phyloP scores from a whole-genome alignment of 2,797 vertebrate genomes.

The Rachycentron canadum region DNA sequence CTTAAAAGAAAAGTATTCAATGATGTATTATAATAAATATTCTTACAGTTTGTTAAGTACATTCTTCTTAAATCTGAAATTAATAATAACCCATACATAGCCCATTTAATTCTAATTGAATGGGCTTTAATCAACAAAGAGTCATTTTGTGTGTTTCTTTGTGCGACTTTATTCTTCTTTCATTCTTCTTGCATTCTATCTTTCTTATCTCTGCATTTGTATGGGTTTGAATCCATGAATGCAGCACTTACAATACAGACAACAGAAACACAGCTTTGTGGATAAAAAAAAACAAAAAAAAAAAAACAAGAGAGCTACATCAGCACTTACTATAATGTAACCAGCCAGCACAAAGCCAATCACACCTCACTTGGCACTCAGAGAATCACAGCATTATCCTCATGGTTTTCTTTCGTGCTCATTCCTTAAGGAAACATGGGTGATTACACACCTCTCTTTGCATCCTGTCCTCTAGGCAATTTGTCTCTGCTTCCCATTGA shows the following conservation, averaged over 20 bases:
- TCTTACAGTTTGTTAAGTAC: background rate
- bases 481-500: conserved; percentile 29
- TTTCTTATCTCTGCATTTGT: conserved; percentile 43
- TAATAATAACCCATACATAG: conserved; percentile 26
- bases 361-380: conserved; percentile 56
- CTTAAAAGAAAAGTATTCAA: conserved; percentile 4
- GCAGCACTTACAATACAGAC: conserved; percentile 42
- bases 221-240: conserved; percentile 57
- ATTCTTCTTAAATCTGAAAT: conserved; percentile 18
- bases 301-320: conserved; percentile 47
- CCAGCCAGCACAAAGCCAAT: conserved; percentile 63
- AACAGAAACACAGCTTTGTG: conserved; percentile 56
- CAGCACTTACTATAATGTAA: conserved; percentile 68
- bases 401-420: conserved; percentile 60
- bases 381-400: conserved; percentile 60
- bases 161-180: conserved; percentile 12
- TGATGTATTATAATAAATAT: background rate
- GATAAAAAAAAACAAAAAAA: conserved; percentile 35
- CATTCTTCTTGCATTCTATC: conserved; percentile 27
- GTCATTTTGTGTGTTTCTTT: background rate
- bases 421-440: conserved; percentile 60
- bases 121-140: conserved; percentile 34
- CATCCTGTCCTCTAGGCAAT: conserved; percentile 47
- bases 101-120: conserved; percentile 19
- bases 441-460: conserved; percentile 57